Percentiles rank a stretch among this genome's conserved stretches.
phyloP scores from a whole-genome alignment of 2,113 vertebrate genomes.

The Ictalurus furcatus region DNA sequence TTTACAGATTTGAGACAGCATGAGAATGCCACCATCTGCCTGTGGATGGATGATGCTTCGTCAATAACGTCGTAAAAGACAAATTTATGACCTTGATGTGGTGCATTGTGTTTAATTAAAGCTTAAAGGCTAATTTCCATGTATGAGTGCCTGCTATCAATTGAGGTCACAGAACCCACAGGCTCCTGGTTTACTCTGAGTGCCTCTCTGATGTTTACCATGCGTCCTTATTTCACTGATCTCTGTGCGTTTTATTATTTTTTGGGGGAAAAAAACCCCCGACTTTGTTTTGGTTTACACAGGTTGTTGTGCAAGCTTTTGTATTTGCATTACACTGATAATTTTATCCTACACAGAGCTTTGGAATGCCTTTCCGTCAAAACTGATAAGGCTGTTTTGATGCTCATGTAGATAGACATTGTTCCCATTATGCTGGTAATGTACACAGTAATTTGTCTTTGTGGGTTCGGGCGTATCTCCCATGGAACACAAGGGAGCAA shows the following conservation, averaged over 20 bases:
- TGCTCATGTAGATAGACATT: conserved; percentile 44
- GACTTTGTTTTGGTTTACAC: background rate
- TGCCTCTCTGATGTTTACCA: conserved; percentile 3
- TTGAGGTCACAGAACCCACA: conserved; percentile 57
- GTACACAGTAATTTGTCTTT: conserved; percentile 48
- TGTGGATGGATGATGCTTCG: conserved; percentile 71
- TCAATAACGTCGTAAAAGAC: conserved; percentile 76
- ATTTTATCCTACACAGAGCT: conserved; percentile 12
- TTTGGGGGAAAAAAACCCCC: background rate
- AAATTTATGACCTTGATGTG: conserved; percentile 74
- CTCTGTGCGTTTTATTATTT: background rate
- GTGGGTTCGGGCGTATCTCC: conserved; percentile 42
- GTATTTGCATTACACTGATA: conserved; percentile 10
- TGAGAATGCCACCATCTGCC: conserved; percentile 71
- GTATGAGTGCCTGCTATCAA: conserved; percentile 61
- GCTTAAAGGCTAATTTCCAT: conserved; percentile 75
- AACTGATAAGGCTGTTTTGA: conserved; percentile 43
- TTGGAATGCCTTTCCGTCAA: conserved; percentile 26
- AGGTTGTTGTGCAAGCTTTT: background rate
- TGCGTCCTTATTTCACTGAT: background rate
- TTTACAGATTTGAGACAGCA: conserved; percentile 74
- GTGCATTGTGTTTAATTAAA: conserved; percentile 75
- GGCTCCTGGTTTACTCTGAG: conserved; percentile 31
- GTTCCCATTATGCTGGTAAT: conserved; percentile 42
- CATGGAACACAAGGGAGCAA: conserved; percentile 28